These are phyloP conservation scores for Hippoglossus stenolepis DNA, from an alignment of 2,113 vertebrate species.

Conservation along the genomic window DNA sequence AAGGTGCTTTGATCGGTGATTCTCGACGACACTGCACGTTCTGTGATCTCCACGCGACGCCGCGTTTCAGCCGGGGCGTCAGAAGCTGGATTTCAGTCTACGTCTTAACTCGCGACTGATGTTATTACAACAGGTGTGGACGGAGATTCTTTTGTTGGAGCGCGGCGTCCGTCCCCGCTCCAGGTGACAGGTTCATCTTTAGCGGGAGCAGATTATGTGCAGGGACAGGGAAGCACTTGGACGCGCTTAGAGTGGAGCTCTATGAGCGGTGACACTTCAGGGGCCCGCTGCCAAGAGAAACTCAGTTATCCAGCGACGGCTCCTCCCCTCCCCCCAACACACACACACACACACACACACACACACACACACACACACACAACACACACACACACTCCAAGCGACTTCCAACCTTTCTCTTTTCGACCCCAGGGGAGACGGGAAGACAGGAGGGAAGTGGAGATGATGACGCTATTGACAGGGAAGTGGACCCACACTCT, in stretches of 20 bases:
- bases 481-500: conserved; percentile 29
- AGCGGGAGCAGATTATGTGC: conserved; percentile 55
- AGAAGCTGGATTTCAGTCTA: not conserved
- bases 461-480: conserved; percentile 43
- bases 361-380: conserved; percentile 11
- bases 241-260: conserved; percentile 64
- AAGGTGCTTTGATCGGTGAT: conserved; percentile 69
- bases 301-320: conserved; percentile 65
- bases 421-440: conserved; percentile 23
- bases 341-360: conserved; percentile 14
- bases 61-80: not conserved
- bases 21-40: conserved; percentile 46
- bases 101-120: not conserved
- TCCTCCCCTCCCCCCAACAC: conserved; percentile 19
- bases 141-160: not conserved
- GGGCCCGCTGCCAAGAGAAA: conserved; percentile 75
- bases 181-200: conserved; percentile 69
- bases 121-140: not conserved
- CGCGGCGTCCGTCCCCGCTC: conserved; percentile 1
- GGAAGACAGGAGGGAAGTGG: not conserved
- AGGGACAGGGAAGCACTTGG: conserved; percentile 58
- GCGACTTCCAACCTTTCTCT: conserved; percentile 45
- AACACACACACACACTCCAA: conserved; percentile 11
- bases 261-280: conserved; percentile 76
- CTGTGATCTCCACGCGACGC: conserved; percentile 10